A percentile compares a stretch with the other conserved stretches of the same genome.
These are phyloP conservation scores for Zeugodacus cucurbitae DNA, from an alignment of 1,140 invertebrate species.

Conservation along the genomic window DNA sequence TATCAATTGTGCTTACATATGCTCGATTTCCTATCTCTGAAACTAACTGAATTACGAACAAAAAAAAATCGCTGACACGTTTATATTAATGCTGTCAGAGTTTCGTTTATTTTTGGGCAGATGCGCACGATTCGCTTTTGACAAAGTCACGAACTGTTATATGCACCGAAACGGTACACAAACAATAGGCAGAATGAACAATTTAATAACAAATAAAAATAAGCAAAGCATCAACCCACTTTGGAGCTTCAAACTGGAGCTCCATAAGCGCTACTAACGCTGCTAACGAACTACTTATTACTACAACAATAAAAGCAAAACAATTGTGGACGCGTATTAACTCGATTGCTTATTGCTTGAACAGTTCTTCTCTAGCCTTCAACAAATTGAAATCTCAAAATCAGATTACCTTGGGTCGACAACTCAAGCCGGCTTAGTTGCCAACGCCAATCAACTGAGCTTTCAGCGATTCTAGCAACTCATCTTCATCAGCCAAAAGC, in stretches of 20 bases:
- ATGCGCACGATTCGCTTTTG: background rate
- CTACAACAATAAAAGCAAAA: background rate
- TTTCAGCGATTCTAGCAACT: background rate
- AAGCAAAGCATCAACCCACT: background rate
- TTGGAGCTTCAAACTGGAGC: background rate
- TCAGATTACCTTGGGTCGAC: background rate
- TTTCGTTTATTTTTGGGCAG: background rate
- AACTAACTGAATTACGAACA: background rate
- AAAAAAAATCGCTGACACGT: slow-evolving; percentile 5
- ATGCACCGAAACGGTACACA: background rate
- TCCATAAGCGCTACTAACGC: background rate
- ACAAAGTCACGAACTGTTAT: background rate
- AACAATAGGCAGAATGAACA: background rate
- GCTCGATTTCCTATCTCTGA: background rate
- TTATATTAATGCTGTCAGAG: background rate
- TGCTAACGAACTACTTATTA: slow-evolving; percentile 9
- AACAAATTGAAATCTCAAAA: slow-evolving; percentile 16
- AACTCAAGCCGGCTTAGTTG: slow-evolving; percentile 17
- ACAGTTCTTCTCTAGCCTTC: background rate
- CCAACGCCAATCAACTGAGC: background rate
- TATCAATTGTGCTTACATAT: background rate
- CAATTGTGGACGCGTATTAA: background rate
- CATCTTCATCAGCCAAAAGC: background rate
- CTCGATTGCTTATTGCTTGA: background rate
- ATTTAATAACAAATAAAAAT: background rate